Base-by-base conservation (phyloP, 2,888 invertebrate genomes). In the Theretra japonica region DNA sequence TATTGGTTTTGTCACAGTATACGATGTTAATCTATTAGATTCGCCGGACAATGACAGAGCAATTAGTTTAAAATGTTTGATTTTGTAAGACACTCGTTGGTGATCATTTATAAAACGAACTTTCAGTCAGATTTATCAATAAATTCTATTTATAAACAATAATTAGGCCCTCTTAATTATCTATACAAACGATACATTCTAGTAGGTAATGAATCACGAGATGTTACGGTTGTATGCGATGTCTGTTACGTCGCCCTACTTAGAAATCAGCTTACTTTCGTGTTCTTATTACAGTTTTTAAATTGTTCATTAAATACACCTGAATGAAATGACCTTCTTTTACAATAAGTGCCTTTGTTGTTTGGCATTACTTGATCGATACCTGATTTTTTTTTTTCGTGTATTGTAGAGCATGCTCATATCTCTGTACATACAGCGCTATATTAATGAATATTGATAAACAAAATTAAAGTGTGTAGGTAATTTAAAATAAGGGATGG, bases 21-120 rank as follows among this genome's bases (percentile, higher is more conserved):
- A 41, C 65, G 48, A 70, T 72, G 72, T 75, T 79, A 71, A 74
- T 70, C 62, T 17, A 70, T 69, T 70, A 72, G 74, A 70, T 69
- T 41, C 41, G 56, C 70, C 58, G 28, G 73, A 68, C 57, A 74
- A 68, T 48, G n/a, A 56, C 8, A 53, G 48, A 48, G 48, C 48
- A 69, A 53, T 56, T 25, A 69, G 19, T 69, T 25, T 53, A 50
- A 68, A 11, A 48, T 11, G n/a, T 41, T 41, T 15, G 15, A 41
- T 41, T 11, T 15, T 41, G 41, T 41, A 41, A 41, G 11, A 8
- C 6, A 33, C 33, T 41, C 11, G 3, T 11, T 15, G 11, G 15
- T 41, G 11, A 41, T 41, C 41, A 41, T 41, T 41, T 11, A 11
- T 11, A 3, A 15, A 41, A 15, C 11, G 41, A 41, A 41, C 11